Conservation (phyloP, 1,140 invertebrate species). For the Drosophila ohnishii region DNA sequence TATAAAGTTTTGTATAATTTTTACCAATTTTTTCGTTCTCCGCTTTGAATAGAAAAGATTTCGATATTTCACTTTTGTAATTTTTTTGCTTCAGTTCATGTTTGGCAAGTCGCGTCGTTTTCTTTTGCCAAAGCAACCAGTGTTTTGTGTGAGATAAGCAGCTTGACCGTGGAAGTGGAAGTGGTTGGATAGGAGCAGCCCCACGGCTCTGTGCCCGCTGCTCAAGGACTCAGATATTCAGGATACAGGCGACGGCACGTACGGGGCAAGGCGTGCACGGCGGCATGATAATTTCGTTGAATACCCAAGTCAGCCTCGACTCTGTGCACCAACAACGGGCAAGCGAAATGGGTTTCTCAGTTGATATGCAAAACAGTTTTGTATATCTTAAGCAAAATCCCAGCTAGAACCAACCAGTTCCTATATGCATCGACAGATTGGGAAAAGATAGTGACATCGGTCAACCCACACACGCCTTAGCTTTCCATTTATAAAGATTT, state of each 20-base stretch:
- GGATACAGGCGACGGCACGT: slow-evolving; percentile 48
- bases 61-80: slow-evolving; percentile 61
- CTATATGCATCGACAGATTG: slow-evolving; percentile 11
- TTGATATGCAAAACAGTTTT: slow-evolving; percentile 71
- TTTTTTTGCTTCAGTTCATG: slow-evolving; percentile 67
- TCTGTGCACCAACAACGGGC: slow-evolving; percentile 11
- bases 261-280: slow-evolving; percentile 29
- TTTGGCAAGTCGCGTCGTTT: slow-evolving; percentile 60
- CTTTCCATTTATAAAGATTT: neutral
- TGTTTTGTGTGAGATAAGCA: slow-evolving; percentile 78
- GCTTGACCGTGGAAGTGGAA: slow-evolving; percentile 36
- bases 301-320: slow-evolving; percentile 60
- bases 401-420: slow-evolving; percentile 21
- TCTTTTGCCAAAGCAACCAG: slow-evolving; percentile 68
- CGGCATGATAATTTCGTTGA: slow-evolving; percentile 73
- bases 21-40: slow-evolving; percentile 43
- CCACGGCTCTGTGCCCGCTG: slow-evolving; percentile 16
- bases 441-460: neutral
- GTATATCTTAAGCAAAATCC: slow-evolving; percentile 35
- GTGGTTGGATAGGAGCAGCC: slow-evolving; percentile 21
- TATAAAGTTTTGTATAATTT: slow-evolving; percentile 64
- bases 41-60: slow-evolving; percentile 43
- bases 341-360: slow-evolving; percentile 20
- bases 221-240: slow-evolving; percentile 45
- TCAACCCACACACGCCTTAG: neutral